Evolutionary conservation across 2,113 vertebrate species (phyloP).

Genomic region (Pluvialis apricaria): DNA sequence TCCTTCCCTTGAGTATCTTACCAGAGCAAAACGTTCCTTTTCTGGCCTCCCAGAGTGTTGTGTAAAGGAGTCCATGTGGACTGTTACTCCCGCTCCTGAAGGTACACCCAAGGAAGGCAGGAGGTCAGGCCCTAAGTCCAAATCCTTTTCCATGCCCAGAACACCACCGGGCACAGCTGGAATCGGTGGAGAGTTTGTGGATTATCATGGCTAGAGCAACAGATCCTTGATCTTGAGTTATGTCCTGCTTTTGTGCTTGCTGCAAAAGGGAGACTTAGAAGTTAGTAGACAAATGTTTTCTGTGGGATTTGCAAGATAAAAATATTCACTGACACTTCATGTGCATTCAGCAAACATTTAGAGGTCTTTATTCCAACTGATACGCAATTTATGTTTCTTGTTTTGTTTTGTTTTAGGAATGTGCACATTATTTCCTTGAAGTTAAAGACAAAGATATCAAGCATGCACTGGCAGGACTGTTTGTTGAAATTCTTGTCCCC

Average conservation of each 20-base stretch:
- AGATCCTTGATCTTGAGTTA: background rate
- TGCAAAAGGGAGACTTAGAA: background rate
- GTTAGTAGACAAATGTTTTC: background rate
- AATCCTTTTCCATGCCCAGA: background rate
- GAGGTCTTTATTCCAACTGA: background rate
- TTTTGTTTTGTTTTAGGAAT: conserved; percentile 80
- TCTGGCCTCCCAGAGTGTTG: background rate
- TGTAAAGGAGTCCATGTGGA: background rate
- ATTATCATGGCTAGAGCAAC: background rate
- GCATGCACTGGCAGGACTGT: conserved; percentile 95
- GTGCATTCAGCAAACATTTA: background rate
- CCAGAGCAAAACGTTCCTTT: background rate
- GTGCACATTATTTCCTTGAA: conserved; percentile 97
- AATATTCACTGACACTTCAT: background rate
- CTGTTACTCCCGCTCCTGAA: background rate
- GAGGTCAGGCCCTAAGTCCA: background rate
- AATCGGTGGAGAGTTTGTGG: background rate
- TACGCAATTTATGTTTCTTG: background rate
- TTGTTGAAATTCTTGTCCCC: conserved; percentile 97
- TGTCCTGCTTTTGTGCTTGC: background rate
- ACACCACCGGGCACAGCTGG: background rate
- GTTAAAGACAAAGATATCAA: conserved; percentile 99
- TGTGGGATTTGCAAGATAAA: background rate
- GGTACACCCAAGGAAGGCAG: background rate
- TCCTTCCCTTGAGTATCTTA: background rate